These are phyloP conservation scores for Microtus ochrogaster DNA, from an alignment of 2,113 vertebrate species.

Conservation along the genomic window DNA sequence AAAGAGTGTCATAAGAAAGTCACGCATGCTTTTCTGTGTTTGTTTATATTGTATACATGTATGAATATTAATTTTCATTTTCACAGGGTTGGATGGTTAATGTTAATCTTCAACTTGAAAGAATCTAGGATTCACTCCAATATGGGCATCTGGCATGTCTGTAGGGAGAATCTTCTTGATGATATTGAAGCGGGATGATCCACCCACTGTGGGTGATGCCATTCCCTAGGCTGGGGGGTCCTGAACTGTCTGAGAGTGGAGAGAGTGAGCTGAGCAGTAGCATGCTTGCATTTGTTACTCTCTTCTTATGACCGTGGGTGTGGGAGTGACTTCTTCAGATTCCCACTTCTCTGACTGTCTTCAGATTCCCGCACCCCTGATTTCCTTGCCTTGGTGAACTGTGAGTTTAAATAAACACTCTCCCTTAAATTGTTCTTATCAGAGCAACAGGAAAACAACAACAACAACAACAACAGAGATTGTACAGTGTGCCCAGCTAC, in stretches of 20 bases:
- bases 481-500: not conserved
- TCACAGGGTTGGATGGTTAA: not conserved
- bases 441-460: not conserved
- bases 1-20: not conserved
- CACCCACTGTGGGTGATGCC: not conserved
- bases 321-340: not conserved
- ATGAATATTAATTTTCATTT: not conserved
- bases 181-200: not conserved
- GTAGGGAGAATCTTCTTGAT: not conserved
- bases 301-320: not conserved
- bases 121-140: not conserved
- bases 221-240: not conserved
- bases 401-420: too few species aligned
- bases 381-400: not conserved
- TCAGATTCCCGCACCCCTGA: not conserved
- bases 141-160: not conserved
- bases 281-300: too few species aligned
- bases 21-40: accelerated
- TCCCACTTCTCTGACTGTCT: not conserved
- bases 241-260: not conserved
- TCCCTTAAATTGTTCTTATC: too few species aligned
- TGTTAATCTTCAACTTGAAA: not conserved
- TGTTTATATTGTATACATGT: not conserved
- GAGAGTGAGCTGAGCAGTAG: not conserved
- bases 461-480: too few species aligned